Evolutionary conservation across 1,140 invertebrate species (phyloP).

Genomic region (Hydropsyche tenuis): DNA sequence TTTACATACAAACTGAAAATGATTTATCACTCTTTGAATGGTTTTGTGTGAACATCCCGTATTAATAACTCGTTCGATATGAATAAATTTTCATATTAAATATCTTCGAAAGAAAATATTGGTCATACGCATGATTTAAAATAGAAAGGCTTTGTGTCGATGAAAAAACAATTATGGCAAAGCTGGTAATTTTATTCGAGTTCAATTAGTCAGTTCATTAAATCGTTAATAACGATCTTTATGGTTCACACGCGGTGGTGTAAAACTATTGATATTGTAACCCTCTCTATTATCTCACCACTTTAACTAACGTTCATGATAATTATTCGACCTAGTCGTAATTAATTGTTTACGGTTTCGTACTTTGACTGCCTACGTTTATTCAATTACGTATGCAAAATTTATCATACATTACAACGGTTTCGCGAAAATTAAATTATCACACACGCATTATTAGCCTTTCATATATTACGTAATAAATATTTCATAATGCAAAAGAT

Average conservation of each 20-base stretch:
- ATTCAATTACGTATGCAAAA: conserved; percentile 29
- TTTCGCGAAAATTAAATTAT: conserved; percentile 20
- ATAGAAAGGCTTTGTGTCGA: not conserved
- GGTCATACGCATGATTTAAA: no score
- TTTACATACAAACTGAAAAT: no score
- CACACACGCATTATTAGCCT: not conserved
- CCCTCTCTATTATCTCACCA: conserved; percentile 16
- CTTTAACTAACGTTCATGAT: conserved; percentile 7
- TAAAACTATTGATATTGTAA: conserved; percentile 11
- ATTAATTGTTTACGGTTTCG: conserved; percentile 29
- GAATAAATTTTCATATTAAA: no score
- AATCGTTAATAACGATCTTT: no score
- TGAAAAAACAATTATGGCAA: not conserved
- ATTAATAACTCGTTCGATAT: no score
- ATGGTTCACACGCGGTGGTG: no score
- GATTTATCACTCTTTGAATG: no score
- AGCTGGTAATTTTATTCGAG: not conserved
- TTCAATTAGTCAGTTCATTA: not conserved
- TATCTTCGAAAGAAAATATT: no score
- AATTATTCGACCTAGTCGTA: conserved; percentile 27
- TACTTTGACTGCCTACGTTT: conserved; percentile 20
- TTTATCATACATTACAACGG: conserved; percentile 19
- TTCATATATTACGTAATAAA: not conserved
- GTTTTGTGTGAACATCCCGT: no score
- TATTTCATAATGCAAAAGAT: not conserved